These are phyloP conservation scores for Thelaira solivaga DNA, from an alignment of 2,888 invertebrate species.

Conservation along the genomic window DNA sequence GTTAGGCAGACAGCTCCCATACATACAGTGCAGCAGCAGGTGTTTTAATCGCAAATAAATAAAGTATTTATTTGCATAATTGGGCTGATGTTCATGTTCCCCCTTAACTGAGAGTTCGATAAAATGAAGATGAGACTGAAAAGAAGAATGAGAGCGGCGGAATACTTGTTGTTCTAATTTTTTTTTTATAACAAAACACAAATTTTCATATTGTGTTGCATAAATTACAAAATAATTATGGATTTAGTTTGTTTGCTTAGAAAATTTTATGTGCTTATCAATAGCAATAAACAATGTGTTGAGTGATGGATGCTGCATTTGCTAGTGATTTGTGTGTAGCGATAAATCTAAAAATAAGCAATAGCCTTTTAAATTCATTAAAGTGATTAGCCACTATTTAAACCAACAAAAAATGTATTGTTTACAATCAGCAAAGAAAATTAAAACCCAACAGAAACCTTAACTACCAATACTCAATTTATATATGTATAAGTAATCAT, in stretches of 20 bases:
- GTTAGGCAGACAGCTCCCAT: conserved; percentile 30
- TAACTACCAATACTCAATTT: too few species aligned
- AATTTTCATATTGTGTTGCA: conserved; percentile 53
- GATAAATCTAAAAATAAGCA: too few species aligned
- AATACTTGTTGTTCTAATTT: too few species aligned
- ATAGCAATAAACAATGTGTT: conserved; percentile 55
- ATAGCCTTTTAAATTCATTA: too few species aligned
- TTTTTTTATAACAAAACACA: conserved; percentile 16
- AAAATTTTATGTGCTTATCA: conserved; percentile 59
- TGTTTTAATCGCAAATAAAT: conserved; percentile 49
- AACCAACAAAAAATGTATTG: too few species aligned
- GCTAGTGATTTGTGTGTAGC: background rate
- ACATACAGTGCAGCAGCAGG: conserved; percentile 35
- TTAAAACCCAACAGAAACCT: too few species aligned
- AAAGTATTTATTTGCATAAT: conserved; percentile 56
- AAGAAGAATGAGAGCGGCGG: too few species aligned
- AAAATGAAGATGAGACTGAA: too few species aligned
- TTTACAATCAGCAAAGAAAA: too few species aligned
- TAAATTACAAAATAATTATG: conserved; percentile 57
- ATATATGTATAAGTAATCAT: too few species aligned
- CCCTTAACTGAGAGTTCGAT: too few species aligned
- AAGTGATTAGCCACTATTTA: too few species aligned
- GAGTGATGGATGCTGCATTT: conserved; percentile 32
- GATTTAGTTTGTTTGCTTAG: conserved; percentile 58
- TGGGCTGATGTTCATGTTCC: conserved; percentile 1